Percentiles rank a stretch among this genome's conserved stretches.
phyloP scores from a whole-genome alignment of 2,888 invertebrate genomes.

The Eupithecia tripunctaria region DNA sequence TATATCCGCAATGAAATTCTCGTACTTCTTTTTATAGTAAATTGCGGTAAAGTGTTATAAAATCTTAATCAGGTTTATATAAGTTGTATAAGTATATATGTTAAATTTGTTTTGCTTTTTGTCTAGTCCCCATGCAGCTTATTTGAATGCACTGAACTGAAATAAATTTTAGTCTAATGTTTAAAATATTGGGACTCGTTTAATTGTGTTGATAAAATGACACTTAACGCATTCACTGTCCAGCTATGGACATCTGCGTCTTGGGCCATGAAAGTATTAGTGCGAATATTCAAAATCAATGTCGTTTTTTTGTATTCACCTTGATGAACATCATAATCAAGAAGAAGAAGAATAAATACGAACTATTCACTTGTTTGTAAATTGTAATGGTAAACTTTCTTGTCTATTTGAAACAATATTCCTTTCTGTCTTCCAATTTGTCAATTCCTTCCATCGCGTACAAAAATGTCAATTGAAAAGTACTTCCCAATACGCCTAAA shows the following conservation, averaged over 20 bases:
- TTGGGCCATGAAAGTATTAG: too few species aligned
- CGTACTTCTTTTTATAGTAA: neutral
- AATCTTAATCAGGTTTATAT: neutral
- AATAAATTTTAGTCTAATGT: constrained; percentile 10
- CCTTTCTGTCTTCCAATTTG: constrained; percentile 78
- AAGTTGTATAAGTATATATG: neutral
- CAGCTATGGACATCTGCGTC: too few species aligned
- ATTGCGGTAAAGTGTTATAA: neutral
- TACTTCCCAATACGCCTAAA: constrained; percentile 60
- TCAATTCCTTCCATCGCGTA: constrained; percentile 82
- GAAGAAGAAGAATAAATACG: neutral
- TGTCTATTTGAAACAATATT: constrained; percentile 54
- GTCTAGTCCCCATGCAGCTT: constrained; percentile 63
- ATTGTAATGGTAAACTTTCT: neutral
- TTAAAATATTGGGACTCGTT: neutral
- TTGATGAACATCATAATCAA: neutral
- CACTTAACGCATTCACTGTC: too few species aligned
- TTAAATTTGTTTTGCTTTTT: constrained; percentile 53
- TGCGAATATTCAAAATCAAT: neutral
- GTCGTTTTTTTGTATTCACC: neutral
- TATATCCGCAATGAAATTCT: too few species aligned
- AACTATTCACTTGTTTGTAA: neutral
- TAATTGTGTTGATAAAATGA: neutral
- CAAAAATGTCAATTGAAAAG: constrained; percentile 76
- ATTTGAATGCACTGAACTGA: constrained; percentile 41